A percentile compares a stretch with the other conserved stretches of the same genome.
Conservation (phyloP, 1,140 invertebrate genomes). For the Drosophila kanapiae region DNA sequence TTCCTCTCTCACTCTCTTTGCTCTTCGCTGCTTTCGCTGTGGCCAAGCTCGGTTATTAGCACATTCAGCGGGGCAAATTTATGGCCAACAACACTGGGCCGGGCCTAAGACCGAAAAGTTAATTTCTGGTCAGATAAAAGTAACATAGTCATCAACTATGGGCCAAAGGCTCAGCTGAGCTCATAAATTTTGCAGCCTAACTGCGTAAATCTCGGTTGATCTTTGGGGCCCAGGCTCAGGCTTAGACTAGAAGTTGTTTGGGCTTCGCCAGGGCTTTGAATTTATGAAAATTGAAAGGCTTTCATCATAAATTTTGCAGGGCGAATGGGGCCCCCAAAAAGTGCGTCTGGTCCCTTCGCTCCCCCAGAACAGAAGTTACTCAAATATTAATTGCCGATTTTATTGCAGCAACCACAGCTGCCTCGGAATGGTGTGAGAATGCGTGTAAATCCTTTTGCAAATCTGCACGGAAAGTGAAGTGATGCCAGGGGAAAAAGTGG, state of each 20-base stretch:
- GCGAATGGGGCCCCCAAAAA: slow-evolving; percentile 30
- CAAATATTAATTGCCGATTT: slow-evolving; percentile 68
- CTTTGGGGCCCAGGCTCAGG: slow-evolving; percentile 23
- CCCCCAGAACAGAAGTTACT: slow-evolving; percentile 41
- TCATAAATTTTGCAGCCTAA: slow-evolving; percentile 66
- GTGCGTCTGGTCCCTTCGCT: slow-evolving; percentile 22
- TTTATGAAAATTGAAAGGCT: slow-evolving; percentile 71
- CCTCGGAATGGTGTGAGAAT: slow-evolving; percentile 46
- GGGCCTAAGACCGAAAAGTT: slow-evolving; percentile 50
- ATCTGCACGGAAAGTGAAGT: slow-evolving; percentile 48
- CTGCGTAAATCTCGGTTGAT: slow-evolving; percentile 67
- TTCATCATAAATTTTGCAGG: slow-evolving; percentile 65
- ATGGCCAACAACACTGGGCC: slow-evolving; percentile 34
- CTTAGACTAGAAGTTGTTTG: slow-evolving; percentile 14
- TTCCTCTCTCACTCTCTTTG: slow-evolving; percentile 9
- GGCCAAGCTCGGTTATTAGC: slow-evolving; percentile 47
- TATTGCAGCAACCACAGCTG: slow-evolving; percentile 39
- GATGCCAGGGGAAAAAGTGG: not conserved
- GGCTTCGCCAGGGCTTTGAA: slow-evolving; percentile 13
- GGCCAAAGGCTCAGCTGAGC: slow-evolving; percentile 46
- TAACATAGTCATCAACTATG: slow-evolving; percentile 60
- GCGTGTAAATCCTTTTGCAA: slow-evolving; percentile 61
- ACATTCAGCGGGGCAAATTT: slow-evolving; percentile 57
- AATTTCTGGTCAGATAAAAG: slow-evolving; percentile 67
- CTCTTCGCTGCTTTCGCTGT: slow-evolving; percentile 25